Base-by-base conservation (phyloP, 2,888 invertebrate genomes). In the Augochlorella aurata region DNA sequence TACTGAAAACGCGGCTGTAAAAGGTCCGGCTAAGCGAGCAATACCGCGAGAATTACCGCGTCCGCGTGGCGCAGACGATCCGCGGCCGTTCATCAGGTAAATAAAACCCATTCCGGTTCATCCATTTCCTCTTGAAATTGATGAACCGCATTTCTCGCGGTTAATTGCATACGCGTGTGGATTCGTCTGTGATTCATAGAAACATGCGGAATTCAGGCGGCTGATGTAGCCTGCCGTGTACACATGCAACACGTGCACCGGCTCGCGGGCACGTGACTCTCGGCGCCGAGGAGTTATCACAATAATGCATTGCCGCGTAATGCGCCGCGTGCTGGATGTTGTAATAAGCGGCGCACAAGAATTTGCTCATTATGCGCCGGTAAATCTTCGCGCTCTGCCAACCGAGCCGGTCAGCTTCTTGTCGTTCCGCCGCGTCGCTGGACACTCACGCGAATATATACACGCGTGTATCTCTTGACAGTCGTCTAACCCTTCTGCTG, bases 401-500 rank as follows among this genome's bases (percentile, higher is more conserved):
- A 29, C 21, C 12, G 18, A 54, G 18, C 52, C 10, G 44, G 12
- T 45, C 67, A 69, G n/a, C 52, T 50, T 67, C 69, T 52, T 12
- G 47, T 29, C 29, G 12, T 29, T 7, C 18, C 14, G 67, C 66
- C 16, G 16, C 44, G 24, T 38, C 16, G 49, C 16, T 12, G 74
- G 61, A 83, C 78, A 5, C 78, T 77, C 82, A 74, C 49, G 72
- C 83, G 83, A 83, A 87, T 83, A 85, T 89, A 76, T 79, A 81
- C 87, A 85, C 78, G 85, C 38, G 38, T 4, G 38, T 58, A 24
- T 24, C 14, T 58, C 58, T 7, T 14, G 21, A 58, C 85, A 83
- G 83, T 85, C 82, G 45, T 73, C 87, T 82, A 83, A 81, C 81
- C 79, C 70, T 77, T 75, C 81, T 85, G 87, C 88, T 83, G 83